Base-by-base conservation (phyloP, 2,797 vertebrate species). In the Etheostoma perlongum region DNA sequence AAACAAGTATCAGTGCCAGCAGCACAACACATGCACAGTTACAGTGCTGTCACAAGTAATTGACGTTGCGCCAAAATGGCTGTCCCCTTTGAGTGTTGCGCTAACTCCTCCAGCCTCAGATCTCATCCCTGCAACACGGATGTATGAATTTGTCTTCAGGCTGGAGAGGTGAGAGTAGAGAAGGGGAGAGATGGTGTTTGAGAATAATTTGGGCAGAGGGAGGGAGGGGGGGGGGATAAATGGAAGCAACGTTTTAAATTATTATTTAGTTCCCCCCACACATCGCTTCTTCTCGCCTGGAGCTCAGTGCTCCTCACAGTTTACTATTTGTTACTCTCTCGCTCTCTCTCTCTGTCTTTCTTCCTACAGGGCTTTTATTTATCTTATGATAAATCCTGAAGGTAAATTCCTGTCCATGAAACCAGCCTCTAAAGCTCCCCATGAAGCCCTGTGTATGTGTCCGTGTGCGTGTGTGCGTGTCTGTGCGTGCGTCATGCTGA, bases 381-480 rank as follows among this genome's bases (percentile, higher is more conserved):
- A 40, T 40, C 10, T 86, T 84, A 67, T 79, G 82, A 86, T 88
- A 81, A 91, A 89, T 89, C 78, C 83, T 79, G 36, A 84, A 89
- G 74, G 85, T 87, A 89, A 88, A 92, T 84, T 85, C 70, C 49
- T 61, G 65, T 82, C 80, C 81, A 63, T 86, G 81, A 74, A 86
- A 68, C 61, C 72, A 76, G 75, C 75, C 77, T 62, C 63, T 68
- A 46, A 71, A 60, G 30, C 40, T 78, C 57, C 62, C 33, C 60
- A 25, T 77, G 66, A 78, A 66, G 57, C 61, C 67, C 21, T 79
- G 10, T 40, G 36, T 40, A 3, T 40, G 9, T 40, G 36, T 36
- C 8, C 33, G 8, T 36, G 9, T 8, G 36, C 5, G 30, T 30
- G 27, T 57, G 30, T 23, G 27, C 51, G 30, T 23, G 49, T 52